Base-by-base conservation (phyloP, 1,140 invertebrate genomes). In the Xylocopa sonorina region DNA sequence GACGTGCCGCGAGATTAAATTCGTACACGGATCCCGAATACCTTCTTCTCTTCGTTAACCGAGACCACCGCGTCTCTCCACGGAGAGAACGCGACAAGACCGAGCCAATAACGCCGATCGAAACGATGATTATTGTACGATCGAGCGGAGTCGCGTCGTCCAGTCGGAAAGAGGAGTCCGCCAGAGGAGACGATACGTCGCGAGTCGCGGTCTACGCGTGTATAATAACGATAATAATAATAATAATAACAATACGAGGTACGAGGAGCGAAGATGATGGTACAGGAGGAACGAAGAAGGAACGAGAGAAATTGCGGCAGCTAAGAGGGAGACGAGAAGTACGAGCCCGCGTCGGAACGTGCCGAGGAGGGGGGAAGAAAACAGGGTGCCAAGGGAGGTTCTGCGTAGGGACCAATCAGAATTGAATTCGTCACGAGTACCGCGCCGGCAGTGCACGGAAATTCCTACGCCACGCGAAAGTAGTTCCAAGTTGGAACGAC, bases 401-500 rank as follows among this genome's bases (percentile, higher is more conserved):
- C 90, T 91, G 91, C 89, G 92, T 92, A 92, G 92, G 91, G 89
- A 92, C 92, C 92, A 93, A 93, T 93, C 92, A 90, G 92, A 92
- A 93, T 92, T 92, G 91, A 92, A 93, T 93, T 93, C 92, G 92
- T 93, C 91, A 92, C 91, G 89, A 92, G 88, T 88, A 75, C 87
- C 88, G 84, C 82, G 88, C 88, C 85, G 88, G 83, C 75, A 86
- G 78, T 75, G 81, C 73, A 67, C 81, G 88, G 83, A 87, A 86
- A 84, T 84, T 85, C 86, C 89, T 92, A 89, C 91, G 91, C 91
- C 81, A 77, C 86, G 89, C 71, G 86, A 92, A 92, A 92, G 88
- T 93, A 89, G 91, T 91, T 88, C 88, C 85, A 78, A 81, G 72
- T 71, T 53, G 84, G 74, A 91, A 91, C 85, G 89, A 92, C 91